Evolutionary conservation across 2,888 invertebrate species (phyloP).

Genomic region (Acanthosepion esculentum): DNA sequence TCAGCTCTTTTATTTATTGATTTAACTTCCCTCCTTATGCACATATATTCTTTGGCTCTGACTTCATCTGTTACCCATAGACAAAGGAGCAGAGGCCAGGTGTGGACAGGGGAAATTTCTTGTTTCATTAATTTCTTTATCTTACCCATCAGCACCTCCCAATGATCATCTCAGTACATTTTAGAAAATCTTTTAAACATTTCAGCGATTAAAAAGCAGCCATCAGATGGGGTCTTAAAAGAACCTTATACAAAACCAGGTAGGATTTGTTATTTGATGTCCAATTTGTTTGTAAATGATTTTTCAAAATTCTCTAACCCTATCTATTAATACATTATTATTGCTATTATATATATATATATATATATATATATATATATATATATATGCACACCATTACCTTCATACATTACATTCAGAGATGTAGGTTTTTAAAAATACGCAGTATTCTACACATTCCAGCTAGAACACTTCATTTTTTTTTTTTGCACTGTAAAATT

Average conservation of each 20-base stretch:
- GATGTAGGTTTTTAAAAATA: neutral
- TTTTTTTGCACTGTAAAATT: neutral
- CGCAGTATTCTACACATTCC: neutral
- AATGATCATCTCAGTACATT: neutral
- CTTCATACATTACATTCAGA: too few relatives aligned
- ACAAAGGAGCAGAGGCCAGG: neutral
- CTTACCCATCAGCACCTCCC: neutral
- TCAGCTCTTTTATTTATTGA: neutral
- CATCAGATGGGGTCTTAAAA: slow-evolving; percentile 43
- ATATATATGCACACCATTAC: neutral
- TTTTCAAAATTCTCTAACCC: slow-evolving; percentile 33
- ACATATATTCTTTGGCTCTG: neutral
- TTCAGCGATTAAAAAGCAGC: slow-evolving; percentile 44
- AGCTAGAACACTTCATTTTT: too few relatives aligned
- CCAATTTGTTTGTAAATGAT: slow-evolving; percentile 33
- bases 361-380: slow-evolving; percentile 8
- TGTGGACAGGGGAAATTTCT: neutral
- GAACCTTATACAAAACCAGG: slow-evolving; percentile 46
- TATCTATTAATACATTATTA: neutral
- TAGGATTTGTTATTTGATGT: slow-evolving; percentile 16
- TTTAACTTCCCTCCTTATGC: neutral
- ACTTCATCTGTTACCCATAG: neutral
- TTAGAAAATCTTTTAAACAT: slow-evolving; percentile 41
- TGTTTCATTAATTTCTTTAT: neutral
- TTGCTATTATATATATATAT: neutral